These are phyloP conservation scores for Dicrurus megarhynchus DNA, from an alignment of 2,113 vertebrate genomes.

Conservation along the genomic window DNA sequence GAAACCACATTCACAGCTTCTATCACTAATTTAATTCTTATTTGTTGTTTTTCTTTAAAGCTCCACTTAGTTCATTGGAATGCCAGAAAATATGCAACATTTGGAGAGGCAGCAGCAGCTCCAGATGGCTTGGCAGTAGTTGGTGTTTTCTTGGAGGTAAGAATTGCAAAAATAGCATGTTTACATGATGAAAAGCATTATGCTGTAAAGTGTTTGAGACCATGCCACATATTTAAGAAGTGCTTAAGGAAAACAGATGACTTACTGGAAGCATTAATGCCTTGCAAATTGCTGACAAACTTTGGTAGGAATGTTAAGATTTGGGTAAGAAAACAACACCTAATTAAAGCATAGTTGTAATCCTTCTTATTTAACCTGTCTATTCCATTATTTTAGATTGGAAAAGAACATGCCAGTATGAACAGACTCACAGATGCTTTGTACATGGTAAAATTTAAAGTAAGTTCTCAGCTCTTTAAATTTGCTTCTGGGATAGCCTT, in stretches of 20 bases:
- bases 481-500: background rate
- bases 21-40: background rate
- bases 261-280: background rate
- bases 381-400: conserved; percentile 73
- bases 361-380: background rate
- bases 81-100: conserved; percentile 85
- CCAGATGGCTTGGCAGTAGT: conserved; percentile 92
- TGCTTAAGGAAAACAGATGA: conserved; percentile 26
- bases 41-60: conserved; percentile 63
- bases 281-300: background rate
- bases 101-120: conserved; percentile 84
- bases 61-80: conserved; percentile 98
- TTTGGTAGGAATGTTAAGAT: background rate
- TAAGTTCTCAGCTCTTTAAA: conserved; percentile 54
- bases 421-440: conserved; percentile 90
- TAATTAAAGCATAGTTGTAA: background rate
- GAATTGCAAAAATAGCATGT: conserved; percentile 46
- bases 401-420: conserved; percentile 84
- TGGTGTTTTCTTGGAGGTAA: conserved; percentile 92
- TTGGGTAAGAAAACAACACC: background rate
- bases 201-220: conserved; percentile 52
- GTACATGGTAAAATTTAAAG: conserved; percentile 96
- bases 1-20: background rate
- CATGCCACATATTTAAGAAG: conserved; percentile 7
- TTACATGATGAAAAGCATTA: conserved; percentile 15